Evolutionary conservation across 2,888 invertebrate species (phyloP), one percentile per base, ranked within the genome.

Genomic region (Orchesella flavescens): DNA sequence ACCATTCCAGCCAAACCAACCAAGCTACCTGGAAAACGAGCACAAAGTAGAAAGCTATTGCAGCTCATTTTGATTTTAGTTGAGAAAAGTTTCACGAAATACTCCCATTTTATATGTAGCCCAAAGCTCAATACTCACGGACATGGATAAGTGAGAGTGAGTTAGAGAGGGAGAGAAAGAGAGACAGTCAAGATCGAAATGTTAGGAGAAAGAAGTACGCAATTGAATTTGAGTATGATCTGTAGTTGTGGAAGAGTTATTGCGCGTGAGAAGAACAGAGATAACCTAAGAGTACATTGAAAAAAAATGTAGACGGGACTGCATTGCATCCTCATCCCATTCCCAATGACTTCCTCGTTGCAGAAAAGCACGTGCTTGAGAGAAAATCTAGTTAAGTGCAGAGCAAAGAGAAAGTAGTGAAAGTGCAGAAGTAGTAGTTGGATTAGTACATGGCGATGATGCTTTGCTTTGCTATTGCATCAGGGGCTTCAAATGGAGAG

Each of bases 41-140:
- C 34, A 4, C 34, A 69, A 66, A 10, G 21, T 53, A 53, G 10
- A 53, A 49, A 49, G 46, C 61, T 71, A 69, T 63, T 68, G 61
- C 71, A 71, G 78, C 78, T 78, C 78, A 63, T 78, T 78, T 63
- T 71, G 68, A 23, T 61, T 59, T 78, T 15, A 49, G n/a, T 71
- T 68, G 15, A 59, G 46, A 19, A 74, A 9, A 61, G 13, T 55
- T 13, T 44, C 9, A 5, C 12, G 19, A 23, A 44, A 34, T 34
- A 34, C 34, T 34, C 34, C 34, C 34, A 34, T 34, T 34, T 34
- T 34, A 34, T 34, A 34, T 34, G 34, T 2, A 23, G 23, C 59
- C 2, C 19, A 19, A 10, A 23, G 23, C 59, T 12, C 19, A 19
- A 10, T 19, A 59, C 12, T 9, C n/a, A 59, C 17, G 17, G 12